These are phyloP conservation scores for Cephalopterus ornatus DNA, from an alignment of 2,113 vertebrate genomes.

Conservation along the genomic window DNA sequence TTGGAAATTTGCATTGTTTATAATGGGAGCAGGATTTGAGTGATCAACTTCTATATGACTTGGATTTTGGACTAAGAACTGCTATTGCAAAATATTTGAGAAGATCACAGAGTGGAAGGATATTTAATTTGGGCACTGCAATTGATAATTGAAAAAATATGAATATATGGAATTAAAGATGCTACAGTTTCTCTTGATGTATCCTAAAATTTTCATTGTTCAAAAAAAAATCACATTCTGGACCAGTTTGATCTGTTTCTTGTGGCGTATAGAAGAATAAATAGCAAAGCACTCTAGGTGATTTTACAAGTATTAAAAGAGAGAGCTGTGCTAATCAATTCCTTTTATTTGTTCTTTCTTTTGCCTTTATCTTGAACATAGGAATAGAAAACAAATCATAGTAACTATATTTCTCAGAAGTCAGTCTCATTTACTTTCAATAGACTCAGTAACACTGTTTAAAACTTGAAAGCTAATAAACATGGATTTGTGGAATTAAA, in stretches of 20 bases:
- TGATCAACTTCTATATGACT: neutral
- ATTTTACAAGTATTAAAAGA: constrained; percentile 59
- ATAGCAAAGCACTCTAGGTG: neutral
- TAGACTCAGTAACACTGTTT: constrained; percentile 76
- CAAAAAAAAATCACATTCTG: neutral
- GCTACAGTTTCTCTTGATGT: neutral
- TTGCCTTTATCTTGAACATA: constrained; percentile 67
- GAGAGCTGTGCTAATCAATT: constrained; percentile 65
- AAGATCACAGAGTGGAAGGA: neutral
- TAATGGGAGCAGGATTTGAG: neutral
- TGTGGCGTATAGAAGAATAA: neutral
- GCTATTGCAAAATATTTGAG: neutral
- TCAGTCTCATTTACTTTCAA: constrained; percentile 77
- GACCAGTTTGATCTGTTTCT: neutral
- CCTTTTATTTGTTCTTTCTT: constrained; percentile 71
- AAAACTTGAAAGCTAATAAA: constrained; percentile 82
- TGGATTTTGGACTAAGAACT: neutral
- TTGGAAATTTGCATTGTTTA: neutral
- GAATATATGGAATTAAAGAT: neutral
- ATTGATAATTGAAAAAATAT: neutral
- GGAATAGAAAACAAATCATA: constrained; percentile 74
- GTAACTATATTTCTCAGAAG: constrained; percentile 68
- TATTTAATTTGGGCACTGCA: neutral
- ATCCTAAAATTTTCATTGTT: neutral
- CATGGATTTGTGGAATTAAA: constrained; percentile 83